A percentile compares a stretch with the other conserved stretches of the same genome.
Conservation (phyloP, 2,113 vertebrate genomes). For the Neopipo cinnamomea region DNA sequence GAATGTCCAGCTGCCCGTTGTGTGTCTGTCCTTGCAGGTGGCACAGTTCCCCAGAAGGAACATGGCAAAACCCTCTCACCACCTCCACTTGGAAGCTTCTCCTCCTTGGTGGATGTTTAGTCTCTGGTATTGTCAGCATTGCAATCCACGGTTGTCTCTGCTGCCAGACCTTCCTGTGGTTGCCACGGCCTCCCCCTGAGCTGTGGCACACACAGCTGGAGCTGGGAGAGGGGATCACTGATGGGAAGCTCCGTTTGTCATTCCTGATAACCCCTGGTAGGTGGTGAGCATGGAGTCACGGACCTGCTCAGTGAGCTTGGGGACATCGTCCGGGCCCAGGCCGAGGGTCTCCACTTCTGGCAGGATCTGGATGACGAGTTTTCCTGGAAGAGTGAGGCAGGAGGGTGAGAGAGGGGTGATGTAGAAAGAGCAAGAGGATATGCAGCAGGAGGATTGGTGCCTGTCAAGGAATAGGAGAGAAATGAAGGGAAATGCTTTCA, state of each 20-base stretch:
- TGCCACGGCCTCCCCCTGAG: background rate
- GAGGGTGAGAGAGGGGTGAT: background rate
- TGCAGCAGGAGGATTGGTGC: background rate
- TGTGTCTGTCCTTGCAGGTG: background rate
- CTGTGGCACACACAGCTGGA: background rate
- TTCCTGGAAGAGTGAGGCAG: background rate
- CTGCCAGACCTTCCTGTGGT: background rate
- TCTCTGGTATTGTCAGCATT: background rate
- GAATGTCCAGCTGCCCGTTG: background rate
- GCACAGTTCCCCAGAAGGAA: background rate
- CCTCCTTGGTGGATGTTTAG: background rate
- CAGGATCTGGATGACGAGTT: constrained; percentile 14
- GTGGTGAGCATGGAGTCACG: background rate
- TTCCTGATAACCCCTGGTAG: background rate
- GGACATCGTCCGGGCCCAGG: background rate
- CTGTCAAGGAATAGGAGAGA: background rate
- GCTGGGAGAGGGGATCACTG: background rate
- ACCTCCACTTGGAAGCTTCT: background rate
- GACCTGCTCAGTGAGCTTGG: background rate
- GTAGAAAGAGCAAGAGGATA: background rate
- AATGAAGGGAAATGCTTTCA: background rate
- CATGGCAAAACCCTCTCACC: background rate
- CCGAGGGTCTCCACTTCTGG: background rate
- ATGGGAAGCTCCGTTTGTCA: background rate
- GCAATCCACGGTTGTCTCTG: background rate